Percentiles rank a stretch among this genome's conserved stretches.
phyloP scores from a whole-genome alignment of 2,113 vertebrate genomes.

The Megalops atlanticus region DNA sequence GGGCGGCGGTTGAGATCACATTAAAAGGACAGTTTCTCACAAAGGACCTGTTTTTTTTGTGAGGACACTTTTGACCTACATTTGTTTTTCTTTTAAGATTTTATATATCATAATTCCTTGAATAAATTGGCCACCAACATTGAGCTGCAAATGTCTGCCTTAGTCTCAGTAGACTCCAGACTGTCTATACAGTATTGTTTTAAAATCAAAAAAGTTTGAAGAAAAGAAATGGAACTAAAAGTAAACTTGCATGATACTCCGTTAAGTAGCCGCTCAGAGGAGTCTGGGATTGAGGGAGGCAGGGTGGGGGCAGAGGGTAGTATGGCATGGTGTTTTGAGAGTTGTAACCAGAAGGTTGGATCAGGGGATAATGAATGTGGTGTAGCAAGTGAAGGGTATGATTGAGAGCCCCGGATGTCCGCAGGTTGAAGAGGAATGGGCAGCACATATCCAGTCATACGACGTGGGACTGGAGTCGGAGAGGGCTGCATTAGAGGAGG shows the following conservation, averaged over 20 bases:
- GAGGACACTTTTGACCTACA: neutral
- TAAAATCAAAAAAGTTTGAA: neutral
- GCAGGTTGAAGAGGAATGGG: constrained; percentile 74
- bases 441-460: constrained; percentile 56
- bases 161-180: neutral
- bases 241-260: neutral
- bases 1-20: no score
- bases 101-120: neutral
- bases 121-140: neutral
- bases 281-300: no score
- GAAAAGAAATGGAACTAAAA: neutral
- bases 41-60: neutral
- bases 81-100: neutral
- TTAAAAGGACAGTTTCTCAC: neutral
- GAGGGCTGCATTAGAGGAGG: constrained; percentile 60
- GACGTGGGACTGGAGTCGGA: constrained; percentile 61
- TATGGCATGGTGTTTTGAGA: neutral
- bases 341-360: no score
- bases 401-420: constrained; percentile 4
- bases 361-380: no score
- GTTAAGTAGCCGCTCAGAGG: neutral
- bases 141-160: neutral
- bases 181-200: neutral
- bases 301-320: no score
- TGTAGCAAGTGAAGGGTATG: neutral